Percentiles rank a stretch among this genome's conserved stretches.
Evolutionary conservation across 2,888 invertebrate genomes (phyloP).

Genomic region (Trichogramma evanescens): DNA sequence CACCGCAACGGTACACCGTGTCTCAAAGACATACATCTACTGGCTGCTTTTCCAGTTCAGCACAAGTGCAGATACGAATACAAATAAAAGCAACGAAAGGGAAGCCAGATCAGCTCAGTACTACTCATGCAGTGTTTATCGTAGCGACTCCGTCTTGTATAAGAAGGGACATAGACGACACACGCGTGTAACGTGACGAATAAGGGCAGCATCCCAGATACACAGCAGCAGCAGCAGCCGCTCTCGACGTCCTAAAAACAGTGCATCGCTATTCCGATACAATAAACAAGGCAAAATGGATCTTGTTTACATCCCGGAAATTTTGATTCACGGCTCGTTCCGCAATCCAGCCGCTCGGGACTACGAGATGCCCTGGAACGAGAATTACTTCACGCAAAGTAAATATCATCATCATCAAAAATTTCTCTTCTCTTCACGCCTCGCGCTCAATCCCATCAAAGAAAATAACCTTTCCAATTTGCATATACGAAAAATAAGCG

Average conservation of each 20-base stretch:
- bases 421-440: background rate
- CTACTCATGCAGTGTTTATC: too few species aligned
- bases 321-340: constrained; percentile 50
- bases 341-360: constrained; percentile 49
- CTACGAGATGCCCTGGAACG: constrained; percentile 50
- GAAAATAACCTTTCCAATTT: too few species aligned
- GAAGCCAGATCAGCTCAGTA: too few species aligned
- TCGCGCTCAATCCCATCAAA: too few species aligned
- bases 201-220: background rate
- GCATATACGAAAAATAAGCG: too few species aligned
- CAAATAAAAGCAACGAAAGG: too few species aligned
- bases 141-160: background rate
- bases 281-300: constrained; percentile 46
- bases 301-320: constrained; percentile 53
- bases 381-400: constrained; percentile 40
- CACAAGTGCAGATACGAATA: too few species aligned
- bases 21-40: too few species aligned
- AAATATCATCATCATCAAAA: constrained; percentile 14
- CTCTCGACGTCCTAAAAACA: background rate
- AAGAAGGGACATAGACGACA: constrained; percentile 2
- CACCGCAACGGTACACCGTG: too few species aligned
- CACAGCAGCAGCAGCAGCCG: too few species aligned
- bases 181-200: background rate
- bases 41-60: too few species aligned
- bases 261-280: background rate